Percentiles rank a stretch among this genome's conserved stretches.
Conservation (phyloP, 2,113 vertebrate species). For the Fukomys damarensis region DNA sequence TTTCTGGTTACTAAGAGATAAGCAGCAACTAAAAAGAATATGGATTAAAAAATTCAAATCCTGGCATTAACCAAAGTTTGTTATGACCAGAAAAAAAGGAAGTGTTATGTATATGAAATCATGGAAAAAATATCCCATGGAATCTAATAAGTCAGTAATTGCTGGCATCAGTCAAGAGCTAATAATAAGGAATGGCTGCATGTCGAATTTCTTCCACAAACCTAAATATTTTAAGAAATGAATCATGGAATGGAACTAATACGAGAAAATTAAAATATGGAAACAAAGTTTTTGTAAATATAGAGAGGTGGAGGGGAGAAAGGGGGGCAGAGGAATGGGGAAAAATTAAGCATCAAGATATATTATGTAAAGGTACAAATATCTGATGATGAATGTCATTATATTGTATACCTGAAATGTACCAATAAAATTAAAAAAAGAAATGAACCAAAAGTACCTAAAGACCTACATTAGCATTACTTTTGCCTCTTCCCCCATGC, state of each 20-base stretch:
- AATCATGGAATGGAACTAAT: no score
- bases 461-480: background rate
- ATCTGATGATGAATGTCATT: no score
- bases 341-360: no score
- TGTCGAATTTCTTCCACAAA: conserved; percentile 7
- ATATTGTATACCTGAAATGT: no score
- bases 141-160: background rate
- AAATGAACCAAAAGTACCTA: background rate
- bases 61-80: background rate
- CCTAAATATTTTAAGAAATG: background rate
- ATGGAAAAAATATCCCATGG: background rate
- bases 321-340: no score
- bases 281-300: no score
- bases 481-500: background rate
- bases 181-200: background rate
- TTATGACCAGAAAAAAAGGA: background rate
- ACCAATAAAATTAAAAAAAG: no score
- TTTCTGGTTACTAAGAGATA: background rate
- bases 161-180: background rate
- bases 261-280: no score
- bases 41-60: background rate
- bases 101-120: background rate
- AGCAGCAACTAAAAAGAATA: background rate
- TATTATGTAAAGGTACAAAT: no score
- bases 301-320: no score